Conservation (phyloP, 2,888 invertebrate genomes). For the Chaetogeoica ovagalla region DNA sequence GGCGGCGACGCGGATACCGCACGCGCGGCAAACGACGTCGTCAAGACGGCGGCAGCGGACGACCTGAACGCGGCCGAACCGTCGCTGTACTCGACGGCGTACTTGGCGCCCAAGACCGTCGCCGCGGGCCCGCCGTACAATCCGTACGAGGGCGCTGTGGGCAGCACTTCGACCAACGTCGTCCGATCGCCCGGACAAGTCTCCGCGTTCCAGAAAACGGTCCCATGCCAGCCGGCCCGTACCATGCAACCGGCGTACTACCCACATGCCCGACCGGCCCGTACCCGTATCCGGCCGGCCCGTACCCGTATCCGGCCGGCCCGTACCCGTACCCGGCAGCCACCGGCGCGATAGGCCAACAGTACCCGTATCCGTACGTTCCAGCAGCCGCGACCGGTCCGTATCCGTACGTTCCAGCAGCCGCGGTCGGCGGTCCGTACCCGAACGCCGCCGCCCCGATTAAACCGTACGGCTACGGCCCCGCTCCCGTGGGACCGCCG, state of each 20-base stretch:
- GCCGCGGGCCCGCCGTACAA: not conserved
- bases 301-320: slow-evolving; percentile 22
- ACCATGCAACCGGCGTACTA: too few species aligned
- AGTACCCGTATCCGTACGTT: slow-evolving; percentile 14
- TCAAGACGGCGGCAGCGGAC: not conserved
- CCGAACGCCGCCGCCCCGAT: not conserved
- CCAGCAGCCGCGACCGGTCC: not conserved
- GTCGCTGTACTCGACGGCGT: slow-evolving; percentile 5
- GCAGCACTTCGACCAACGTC: slow-evolving; percentile 23
- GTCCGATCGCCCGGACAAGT: slow-evolving; percentile 23
- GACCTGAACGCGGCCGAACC: slow-evolving; percentile 11
- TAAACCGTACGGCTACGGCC: slow-evolving; percentile 19
- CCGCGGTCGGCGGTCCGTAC: not conserved
- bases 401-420: not conserved
- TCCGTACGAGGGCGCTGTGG: slow-evolving; percentile 26
- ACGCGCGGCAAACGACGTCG: too few species aligned
- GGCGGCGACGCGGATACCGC: not conserved
- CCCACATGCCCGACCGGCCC: too few species aligned
- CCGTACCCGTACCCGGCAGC: not conserved
- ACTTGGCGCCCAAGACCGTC: not conserved
- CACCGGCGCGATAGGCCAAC: not conserved
- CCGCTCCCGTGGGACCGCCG: not conserved
- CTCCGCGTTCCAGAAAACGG: slow-evolving; percentile 16
- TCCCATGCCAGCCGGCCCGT: not conserved
- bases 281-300: too few species aligned